Conservation (phyloP, 2,888 invertebrate species). For the Anticlea derivata region DNA sequence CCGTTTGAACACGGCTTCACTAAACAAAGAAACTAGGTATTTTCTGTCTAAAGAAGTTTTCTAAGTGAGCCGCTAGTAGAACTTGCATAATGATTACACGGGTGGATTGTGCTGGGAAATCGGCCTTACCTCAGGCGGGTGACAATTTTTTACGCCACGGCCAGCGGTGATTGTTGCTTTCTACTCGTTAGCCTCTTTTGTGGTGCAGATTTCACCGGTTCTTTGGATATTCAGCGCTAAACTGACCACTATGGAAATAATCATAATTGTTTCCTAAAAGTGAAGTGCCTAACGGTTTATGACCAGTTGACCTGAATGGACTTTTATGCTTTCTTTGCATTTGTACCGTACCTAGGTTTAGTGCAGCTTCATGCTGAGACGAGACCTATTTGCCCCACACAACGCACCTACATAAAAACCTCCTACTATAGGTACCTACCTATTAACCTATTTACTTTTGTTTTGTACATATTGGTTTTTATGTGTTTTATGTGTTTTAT, state of each 20-base stretch:
- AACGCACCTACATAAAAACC: too few species aligned
- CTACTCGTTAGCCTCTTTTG: slow-evolving; percentile 37
- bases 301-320: too few species aligned
- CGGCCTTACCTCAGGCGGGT: slow-evolving; percentile 43
- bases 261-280: neutral
- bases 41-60: too few species aligned
- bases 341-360: too few species aligned
- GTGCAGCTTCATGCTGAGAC: too few species aligned
- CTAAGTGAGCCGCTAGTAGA: slow-evolving; percentile 24
- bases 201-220: slow-evolving; percentile 21
- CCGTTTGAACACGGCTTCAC: too few species aligned
- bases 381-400: too few species aligned
- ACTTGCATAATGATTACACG: slow-evolving; percentile 43
- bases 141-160: slow-evolving; percentile 54
- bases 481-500: too few species aligned
- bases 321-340: neutral
- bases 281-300: neutral
- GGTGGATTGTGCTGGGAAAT: slow-evolving; percentile 45
- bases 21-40: too few species aligned
- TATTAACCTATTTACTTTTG: too few species aligned
- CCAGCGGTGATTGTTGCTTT: slow-evolving; percentile 41
- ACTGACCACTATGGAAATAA: slow-evolving; percentile 8
- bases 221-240: neutral
- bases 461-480: too few species aligned
- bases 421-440: too few species aligned